Evolutionary conservation across 1,140 invertebrate genomes (phyloP), one percentile per base, ranked within the genome.

Genomic region (Euschistus heros): DNA sequence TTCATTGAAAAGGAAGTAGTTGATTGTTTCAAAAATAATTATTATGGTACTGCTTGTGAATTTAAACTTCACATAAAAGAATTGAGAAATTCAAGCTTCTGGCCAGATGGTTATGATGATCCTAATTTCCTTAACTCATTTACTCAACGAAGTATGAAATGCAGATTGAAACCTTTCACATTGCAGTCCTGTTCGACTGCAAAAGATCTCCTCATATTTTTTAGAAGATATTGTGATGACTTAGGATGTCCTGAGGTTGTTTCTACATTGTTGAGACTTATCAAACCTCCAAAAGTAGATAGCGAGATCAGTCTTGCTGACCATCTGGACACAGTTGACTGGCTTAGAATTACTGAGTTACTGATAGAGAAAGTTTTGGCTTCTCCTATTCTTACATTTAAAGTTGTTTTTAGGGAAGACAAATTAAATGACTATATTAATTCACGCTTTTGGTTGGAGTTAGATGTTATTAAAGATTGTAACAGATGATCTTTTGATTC

Each of bases 281-380:
- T 70, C 20, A 67, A 65, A n/a, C 42, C 59, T n/a, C 65, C 65
- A n/a, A 59, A 67, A 57, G 57, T 30, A 3, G 62, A 68, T 60
- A 37, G 47, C 42, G 66, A 62, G 2, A 30, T 24, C 0, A 44
- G 67, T 57, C 46, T 68, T 42, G 0, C n/a, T 15, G 27, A 54
- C 18, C 59, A 63, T 50, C 42, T 70, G 8, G 33, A 57, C 15
- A n/a, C 33, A 50, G 26, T 67, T n/a, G 24, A 62, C 8, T 70
- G 69, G 69, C 42, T 70, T 42, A 15, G 42, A 6, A 67, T 70
- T 7, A 65, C 67, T 22, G 69, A 68, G 60, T 33, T 66, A 18
- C 33, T 64, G 22, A 62, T 65, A 0, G 66, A 67, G 57, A 47
- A 61, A 33, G 15, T 57, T 24, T 26, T 57, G 5, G 8, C 18